phyloP scores from a whole-genome alignment of 1,140 invertebrate genomes.

The Drosophila nebulosa region DNA sequence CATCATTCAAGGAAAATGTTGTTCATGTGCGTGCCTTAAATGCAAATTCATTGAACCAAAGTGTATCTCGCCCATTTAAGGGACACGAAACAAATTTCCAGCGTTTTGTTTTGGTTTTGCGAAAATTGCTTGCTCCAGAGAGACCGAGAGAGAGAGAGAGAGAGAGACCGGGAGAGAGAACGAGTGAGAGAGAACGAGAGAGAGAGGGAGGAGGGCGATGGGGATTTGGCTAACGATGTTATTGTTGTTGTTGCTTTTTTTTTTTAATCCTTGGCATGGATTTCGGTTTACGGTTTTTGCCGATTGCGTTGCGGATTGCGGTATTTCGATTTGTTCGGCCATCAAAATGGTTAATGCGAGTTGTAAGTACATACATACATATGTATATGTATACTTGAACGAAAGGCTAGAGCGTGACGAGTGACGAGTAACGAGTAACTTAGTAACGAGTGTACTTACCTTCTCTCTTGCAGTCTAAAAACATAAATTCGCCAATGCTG shows the following conservation, averaged over 20 bases:
- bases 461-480: constrained; percentile 2
- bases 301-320: constrained; percentile 21
- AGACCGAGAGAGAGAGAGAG: no score
- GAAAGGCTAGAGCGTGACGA: constrained; percentile 13
- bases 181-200: no score
- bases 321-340: constrained; percentile 7
- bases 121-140: neutral
- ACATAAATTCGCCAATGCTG: constrained; percentile 42
- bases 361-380: neutral
- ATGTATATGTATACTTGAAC: neutral
- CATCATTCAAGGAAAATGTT: constrained; percentile 80
- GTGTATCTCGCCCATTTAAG: constrained; percentile 47
- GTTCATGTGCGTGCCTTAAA: constrained; percentile 70
- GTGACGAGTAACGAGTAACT: constrained; percentile 34
- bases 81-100: constrained; percentile 65
- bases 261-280: constrained; percentile 39
- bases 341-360: constrained; percentile 8
- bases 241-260: constrained; percentile 1
- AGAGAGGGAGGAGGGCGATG: neutral
- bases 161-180: no score
- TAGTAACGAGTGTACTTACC: constrained; percentile 65
- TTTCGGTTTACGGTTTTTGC: constrained; percentile 28
- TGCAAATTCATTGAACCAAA: constrained; percentile 75
- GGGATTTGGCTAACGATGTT: no score
- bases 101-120: constrained; percentile 27